Evolutionary conservation across 2,113 vertebrate species (phyloP).

Genomic region (Spilogale gracilis): DNA sequence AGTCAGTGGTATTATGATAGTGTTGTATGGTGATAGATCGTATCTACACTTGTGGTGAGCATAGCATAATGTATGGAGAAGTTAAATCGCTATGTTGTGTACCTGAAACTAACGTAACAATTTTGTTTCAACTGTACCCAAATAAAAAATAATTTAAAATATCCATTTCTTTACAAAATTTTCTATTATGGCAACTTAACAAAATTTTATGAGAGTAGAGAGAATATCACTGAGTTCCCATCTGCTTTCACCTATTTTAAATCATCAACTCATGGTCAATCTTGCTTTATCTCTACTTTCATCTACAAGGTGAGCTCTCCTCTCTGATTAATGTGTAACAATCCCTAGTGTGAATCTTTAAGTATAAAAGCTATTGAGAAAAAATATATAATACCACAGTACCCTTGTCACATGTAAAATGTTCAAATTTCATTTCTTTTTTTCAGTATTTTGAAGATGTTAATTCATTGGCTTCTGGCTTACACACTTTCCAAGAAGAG

Average conservation of each 20-base stretch:
- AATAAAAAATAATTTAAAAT: background rate
- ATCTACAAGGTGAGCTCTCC: background rate
- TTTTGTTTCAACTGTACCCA: background rate
- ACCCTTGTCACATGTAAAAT: background rate
- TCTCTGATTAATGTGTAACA: background rate
- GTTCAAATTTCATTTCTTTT: background rate
- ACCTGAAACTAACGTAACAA: background rate
- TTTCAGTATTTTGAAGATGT: constrained; percentile 37
- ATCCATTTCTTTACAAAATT: background rate
- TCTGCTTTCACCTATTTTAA: background rate
- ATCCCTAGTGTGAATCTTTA: background rate
- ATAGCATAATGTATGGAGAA: background rate
- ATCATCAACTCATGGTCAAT: background rate
- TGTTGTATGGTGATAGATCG: background rate
- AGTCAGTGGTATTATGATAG: background rate
- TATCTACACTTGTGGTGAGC: background rate
- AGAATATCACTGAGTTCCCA: background rate
- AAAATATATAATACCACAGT: background rate
- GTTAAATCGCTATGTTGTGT: background rate
- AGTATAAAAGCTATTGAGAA: background rate
- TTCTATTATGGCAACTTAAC: background rate
- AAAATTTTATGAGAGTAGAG: background rate
- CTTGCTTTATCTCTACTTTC: background rate
- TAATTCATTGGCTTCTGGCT: background rate
- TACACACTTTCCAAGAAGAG: background rate